These are phyloP conservation scores for Limenitis camilla DNA, from an alignment of 2,888 invertebrate genomes.

Conservation along the genomic window DNA sequence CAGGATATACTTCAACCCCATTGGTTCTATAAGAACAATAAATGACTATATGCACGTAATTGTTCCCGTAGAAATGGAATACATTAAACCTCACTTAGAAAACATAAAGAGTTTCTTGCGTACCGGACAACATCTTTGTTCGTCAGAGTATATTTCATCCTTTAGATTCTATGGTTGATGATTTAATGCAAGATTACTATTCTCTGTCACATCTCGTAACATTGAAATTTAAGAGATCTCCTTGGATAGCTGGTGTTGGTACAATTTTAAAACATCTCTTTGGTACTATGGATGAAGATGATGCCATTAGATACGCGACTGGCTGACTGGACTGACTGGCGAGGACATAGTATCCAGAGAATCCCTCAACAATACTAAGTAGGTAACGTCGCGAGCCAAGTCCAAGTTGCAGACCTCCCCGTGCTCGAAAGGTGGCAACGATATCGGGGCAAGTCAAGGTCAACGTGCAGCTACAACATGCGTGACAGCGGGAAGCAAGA, in stretches of 20 bases:
- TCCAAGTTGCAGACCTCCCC: no score
- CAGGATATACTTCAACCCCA: slow-evolving; percentile 22
- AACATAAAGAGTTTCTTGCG: slow-evolving; percentile 17
- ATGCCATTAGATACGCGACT: no score
- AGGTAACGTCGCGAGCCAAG: no score
- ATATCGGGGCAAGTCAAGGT: no score
- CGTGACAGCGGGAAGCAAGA: no score
- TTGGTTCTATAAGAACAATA: slow-evolving; percentile 19
- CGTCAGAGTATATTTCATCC: slow-evolving; percentile 3
- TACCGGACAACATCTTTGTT: slow-evolving; percentile 1
- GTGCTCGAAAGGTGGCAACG: no score
- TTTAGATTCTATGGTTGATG: background rate
- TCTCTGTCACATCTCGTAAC: slow-evolving; percentile 20
- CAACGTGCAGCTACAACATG: no score
- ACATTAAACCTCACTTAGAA: slow-evolving; percentile 15
- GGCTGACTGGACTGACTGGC: no score
- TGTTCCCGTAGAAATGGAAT: slow-evolving; percentile 19
- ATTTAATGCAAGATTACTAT: slow-evolving; percentile 11
- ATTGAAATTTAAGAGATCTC: slow-evolving; percentile 10
- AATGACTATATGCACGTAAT: slow-evolving; percentile 9
- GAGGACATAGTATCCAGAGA: no score
- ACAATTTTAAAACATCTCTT: slow-evolving; percentile 21
- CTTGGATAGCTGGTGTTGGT: slow-evolving; percentile 22
- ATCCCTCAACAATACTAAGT: no score
- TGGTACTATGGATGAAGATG: slow-evolving; percentile 24